Percentiles rank a stretch among this genome's conserved stretches.
These are phyloP conservation scores for Intellagama lesueurii DNA, from an alignment of 2,797 vertebrate genomes.

Conservation along the genomic window DNA sequence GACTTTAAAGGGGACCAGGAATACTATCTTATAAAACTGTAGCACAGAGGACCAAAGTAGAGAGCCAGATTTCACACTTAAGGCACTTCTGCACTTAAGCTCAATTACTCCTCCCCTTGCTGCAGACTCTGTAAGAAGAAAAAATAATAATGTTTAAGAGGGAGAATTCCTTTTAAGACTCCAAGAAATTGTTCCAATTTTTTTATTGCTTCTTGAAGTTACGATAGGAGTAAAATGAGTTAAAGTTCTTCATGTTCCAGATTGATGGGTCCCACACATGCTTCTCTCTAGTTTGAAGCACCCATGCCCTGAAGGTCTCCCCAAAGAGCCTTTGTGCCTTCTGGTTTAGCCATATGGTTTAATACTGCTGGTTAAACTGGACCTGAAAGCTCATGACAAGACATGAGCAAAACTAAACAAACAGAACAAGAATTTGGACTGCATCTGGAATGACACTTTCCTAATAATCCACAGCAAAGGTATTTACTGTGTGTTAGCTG, in stretches of 20 bases:
- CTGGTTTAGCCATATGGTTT: background rate
- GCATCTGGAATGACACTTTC: too few relatives aligned
- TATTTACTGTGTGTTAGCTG: too few relatives aligned
- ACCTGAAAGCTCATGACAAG: background rate
- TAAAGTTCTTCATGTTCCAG: too few relatives aligned
- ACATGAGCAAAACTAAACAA: background rate
- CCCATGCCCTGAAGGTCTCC: background rate
- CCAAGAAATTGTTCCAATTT: background rate
- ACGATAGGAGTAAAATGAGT: background rate
- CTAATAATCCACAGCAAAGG: too few relatives aligned
- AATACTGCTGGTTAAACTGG: background rate
- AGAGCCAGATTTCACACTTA: conserved; percentile 66
- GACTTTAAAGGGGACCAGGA: conserved; percentile 44
- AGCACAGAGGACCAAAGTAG: conserved; percentile 54
- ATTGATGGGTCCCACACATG: background rate
- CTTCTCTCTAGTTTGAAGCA: background rate
- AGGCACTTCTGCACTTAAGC: conserved; percentile 64
- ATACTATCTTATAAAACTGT: conserved; percentile 62
- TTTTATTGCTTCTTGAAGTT: background rate
- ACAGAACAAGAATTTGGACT: background rate
- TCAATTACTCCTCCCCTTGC: conserved; percentile 34
- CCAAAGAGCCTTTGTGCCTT: background rate
- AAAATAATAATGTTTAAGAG: conserved; percentile 40
- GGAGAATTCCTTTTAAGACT: conserved; percentile 39
- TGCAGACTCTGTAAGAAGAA: conserved; percentile 63